These are phyloP conservation scores for Tragulus kanchil DNA, from an alignment of 2,113 vertebrate species.

Conservation along the genomic window DNA sequence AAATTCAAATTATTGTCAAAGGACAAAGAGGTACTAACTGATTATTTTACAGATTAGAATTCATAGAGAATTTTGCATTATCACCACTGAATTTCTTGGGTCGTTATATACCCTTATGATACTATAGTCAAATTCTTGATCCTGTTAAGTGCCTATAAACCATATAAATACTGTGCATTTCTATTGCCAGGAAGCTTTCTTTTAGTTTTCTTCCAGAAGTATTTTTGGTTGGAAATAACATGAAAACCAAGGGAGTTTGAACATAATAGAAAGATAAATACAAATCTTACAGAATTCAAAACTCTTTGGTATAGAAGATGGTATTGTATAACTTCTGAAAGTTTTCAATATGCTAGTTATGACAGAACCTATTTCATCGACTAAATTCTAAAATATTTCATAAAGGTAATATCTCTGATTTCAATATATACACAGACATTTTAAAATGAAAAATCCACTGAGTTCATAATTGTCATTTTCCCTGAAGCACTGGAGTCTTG, in stretches of 20 bases:
- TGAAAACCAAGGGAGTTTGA: not conserved
- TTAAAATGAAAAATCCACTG: not conserved
- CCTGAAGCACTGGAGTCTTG: not conserved
- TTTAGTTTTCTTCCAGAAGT: not conserved
- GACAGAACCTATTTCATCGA: not conserved
- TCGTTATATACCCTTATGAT: not conserved
- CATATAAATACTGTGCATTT: not conserved
- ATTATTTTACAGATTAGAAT: constrained; percentile 16
- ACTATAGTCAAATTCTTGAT: not conserved
- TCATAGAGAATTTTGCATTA: not conserved
- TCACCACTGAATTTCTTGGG: not conserved
- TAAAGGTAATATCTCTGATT: not conserved
- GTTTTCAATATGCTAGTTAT: not conserved
- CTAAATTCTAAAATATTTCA: constrained; percentile 48
- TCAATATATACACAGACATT: not conserved
- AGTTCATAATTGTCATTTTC: not conserved
- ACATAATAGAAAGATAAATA: not conserved
- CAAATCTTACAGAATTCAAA: not conserved
- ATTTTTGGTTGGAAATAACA: not conserved
- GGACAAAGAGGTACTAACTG: not conserved
- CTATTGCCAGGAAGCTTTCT: not conserved
- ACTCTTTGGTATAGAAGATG: not conserved
- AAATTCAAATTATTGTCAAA: constrained; percentile 42
- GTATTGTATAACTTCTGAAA: not conserved
- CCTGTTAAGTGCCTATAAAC: not conserved